A percentile compares a stretch with the other conserved stretches of the same genome.
phyloP scores from a whole-genome alignment of 2,888 invertebrate species.

The Copidosoma aretas region DNA sequence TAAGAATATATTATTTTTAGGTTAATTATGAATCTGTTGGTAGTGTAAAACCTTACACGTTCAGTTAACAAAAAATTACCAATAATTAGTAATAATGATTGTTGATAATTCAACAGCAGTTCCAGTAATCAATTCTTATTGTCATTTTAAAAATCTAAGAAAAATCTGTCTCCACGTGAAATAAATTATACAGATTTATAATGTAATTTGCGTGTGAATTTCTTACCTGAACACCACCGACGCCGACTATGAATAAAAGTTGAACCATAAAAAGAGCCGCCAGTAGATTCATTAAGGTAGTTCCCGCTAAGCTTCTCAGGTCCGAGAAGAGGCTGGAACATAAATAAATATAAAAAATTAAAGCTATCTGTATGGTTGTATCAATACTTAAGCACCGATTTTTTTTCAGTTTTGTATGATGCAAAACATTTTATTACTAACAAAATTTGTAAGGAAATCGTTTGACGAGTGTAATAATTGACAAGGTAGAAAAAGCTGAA shows the following conservation, averaged over 20 bases:
- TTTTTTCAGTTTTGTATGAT: no score
- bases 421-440: no score
- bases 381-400: not conserved
- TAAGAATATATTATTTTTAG: no score
- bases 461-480: not conserved
- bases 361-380: not conserved
- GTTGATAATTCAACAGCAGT: no score
- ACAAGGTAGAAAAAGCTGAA: not conserved
- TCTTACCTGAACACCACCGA: conserved; percentile 72
- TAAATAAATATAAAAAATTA: conserved; percentile 39
- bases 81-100: no score
- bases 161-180: not conserved
- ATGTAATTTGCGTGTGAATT: not conserved
- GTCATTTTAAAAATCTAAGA: no score
- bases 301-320: conserved; percentile 71
- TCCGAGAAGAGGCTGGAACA: conserved; percentile 72
- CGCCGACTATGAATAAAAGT: conserved; percentile 72
- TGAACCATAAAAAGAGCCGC: conserved; percentile 74
- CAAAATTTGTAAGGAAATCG: not conserved
- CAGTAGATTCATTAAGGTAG: conserved; percentile 72
- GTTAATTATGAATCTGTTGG: no score
- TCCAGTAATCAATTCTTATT: no score
- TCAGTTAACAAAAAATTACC: no score
- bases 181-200: not conserved
- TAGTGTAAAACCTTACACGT: no score